Percentiles rank a stretch among this genome's conserved stretches.
Conservation (phyloP, 1,140 invertebrate species). For the Formica exsecta region DNA sequence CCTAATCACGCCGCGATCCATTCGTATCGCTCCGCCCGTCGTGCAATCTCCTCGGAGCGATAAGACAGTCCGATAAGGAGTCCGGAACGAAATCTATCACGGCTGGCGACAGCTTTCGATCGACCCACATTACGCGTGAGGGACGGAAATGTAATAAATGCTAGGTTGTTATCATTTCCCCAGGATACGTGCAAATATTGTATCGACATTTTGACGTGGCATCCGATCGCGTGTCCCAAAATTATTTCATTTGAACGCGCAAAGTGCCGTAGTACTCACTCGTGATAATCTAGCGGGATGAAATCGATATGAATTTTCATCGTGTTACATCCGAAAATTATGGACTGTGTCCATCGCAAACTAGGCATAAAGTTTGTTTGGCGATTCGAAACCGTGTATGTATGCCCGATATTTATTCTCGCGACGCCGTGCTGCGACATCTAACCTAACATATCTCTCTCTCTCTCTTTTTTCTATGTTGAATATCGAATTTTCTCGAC, state of each 20-base stretch:
- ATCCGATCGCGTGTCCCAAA: not conserved
- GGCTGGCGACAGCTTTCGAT: slow-evolving; percentile 74
- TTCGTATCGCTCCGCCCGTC: slow-evolving; percentile 69
- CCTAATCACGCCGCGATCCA: slow-evolving; percentile 74
- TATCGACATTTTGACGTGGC: not conserved
- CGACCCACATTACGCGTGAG: slow-evolving; percentile 69
- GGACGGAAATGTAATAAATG: slow-evolving; percentile 46
- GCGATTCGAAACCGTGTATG: slow-evolving; percentile 20
- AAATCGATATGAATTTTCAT: not conserved
- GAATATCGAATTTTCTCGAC: slow-evolving; percentile 67
- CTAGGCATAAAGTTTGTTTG: slow-evolving; percentile 10
- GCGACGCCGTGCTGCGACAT: slow-evolving; percentile 8
- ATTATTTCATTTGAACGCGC: not conserved
- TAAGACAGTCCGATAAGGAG: slow-evolving; percentile 68
- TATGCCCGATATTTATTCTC: slow-evolving; percentile 33
- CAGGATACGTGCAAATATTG: slow-evolving; percentile 47
- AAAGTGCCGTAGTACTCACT: not conserved
- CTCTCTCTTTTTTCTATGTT: not conserved
- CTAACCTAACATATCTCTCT: slow-evolving; percentile 51
- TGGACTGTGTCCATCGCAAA: slow-evolving; percentile 3
- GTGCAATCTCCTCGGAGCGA: slow-evolving; percentile 51
- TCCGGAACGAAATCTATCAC: slow-evolving; percentile 72
- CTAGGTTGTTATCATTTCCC: slow-evolving; percentile 51
- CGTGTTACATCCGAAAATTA: not conserved
- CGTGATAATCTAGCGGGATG: not conserved